phyloP scores from a whole-genome alignment of 1,140 invertebrate genomes.

The Saccostrea glomerata region DNA sequence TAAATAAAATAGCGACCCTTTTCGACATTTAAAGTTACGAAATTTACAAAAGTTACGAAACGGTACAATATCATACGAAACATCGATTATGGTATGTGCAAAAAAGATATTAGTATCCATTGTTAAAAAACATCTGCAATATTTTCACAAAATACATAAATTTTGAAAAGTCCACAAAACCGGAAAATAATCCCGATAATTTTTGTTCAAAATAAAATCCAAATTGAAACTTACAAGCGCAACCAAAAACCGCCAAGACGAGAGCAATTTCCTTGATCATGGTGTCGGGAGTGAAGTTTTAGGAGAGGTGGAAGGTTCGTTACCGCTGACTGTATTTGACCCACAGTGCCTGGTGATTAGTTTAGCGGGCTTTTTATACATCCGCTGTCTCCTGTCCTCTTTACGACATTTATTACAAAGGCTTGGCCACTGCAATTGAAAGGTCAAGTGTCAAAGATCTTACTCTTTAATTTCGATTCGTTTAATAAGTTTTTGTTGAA shows the following conservation, averaged over 20 bases:
- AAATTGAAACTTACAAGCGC: conserved; percentile 34
- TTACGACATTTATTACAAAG: conserved; percentile 19
- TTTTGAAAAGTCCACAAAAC: background rate
- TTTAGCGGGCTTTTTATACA: conserved; percentile 17
- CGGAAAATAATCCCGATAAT: conserved; percentile 4
- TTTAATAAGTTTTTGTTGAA: no score
- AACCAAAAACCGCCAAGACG: conserved; percentile 4
- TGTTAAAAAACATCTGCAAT: background rate
- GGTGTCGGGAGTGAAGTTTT: background rate
- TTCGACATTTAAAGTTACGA: background rate
- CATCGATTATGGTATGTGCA: background rate
- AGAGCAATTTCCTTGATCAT: conserved; percentile 43
- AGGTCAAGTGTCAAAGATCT: conserved; percentile 23
- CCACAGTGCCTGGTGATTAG: conserved; percentile 33
- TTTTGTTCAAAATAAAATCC: background rate
- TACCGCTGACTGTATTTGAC: conserved; percentile 20
- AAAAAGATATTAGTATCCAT: conserved; percentile 19
- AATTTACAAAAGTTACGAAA: no score
- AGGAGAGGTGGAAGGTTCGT: background rate
- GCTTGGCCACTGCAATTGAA: conserved; percentile 9
- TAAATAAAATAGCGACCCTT: conserved; percentile 29
- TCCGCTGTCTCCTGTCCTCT: conserved; percentile 5
- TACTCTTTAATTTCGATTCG: background rate
- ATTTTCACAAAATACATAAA: background rate
- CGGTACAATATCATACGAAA: background rate